Conservation (phyloP, 2,797 vertebrate genomes). For the Chrosomus eos region DNA sequence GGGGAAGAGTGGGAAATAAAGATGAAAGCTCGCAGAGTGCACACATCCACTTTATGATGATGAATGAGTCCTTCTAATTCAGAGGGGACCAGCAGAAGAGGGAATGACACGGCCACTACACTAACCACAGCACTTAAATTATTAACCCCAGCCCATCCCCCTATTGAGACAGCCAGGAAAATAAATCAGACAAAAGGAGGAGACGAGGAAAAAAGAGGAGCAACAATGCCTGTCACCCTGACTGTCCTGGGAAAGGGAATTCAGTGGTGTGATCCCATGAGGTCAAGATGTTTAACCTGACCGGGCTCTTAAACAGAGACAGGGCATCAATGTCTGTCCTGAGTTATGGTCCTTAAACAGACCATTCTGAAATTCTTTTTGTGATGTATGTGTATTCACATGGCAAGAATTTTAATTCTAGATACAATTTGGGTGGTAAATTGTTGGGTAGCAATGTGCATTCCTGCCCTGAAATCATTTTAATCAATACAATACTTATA, state of each 20-base stretch:
- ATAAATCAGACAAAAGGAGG: constrained; percentile 58
- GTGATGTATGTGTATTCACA: not conserved
- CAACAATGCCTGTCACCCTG: constrained; percentile 64
- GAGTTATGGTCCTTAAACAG: constrained; percentile 33
- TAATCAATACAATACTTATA: not conserved
- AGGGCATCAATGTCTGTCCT: constrained; percentile 40
- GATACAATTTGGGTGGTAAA: not conserved
- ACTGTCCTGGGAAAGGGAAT: constrained; percentile 60
- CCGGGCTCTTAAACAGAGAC: constrained; percentile 55
- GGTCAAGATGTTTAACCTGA: constrained; percentile 77
- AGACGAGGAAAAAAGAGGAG: constrained; percentile 53
- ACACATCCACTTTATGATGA: constrained; percentile 53
- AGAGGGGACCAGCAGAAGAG: constrained; percentile 39
- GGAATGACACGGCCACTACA: constrained; percentile 51
- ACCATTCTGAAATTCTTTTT: not conserved
- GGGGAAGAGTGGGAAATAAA: not conserved
- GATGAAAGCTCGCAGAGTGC: constrained; percentile 30
- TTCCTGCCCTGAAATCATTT: not conserved
- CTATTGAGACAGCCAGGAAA: constrained; percentile 53
- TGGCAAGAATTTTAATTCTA: not conserved
- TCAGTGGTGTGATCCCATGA: constrained; percentile 65
- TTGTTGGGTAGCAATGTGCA: not conserved
- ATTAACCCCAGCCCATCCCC: constrained; percentile 57
- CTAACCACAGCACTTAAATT: constrained; percentile 58
- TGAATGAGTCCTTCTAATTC: constrained; percentile 52